Evolutionary conservation across 2,888 invertebrate genomes (phyloP).

Genomic region (Anaspis maculata): DNA sequence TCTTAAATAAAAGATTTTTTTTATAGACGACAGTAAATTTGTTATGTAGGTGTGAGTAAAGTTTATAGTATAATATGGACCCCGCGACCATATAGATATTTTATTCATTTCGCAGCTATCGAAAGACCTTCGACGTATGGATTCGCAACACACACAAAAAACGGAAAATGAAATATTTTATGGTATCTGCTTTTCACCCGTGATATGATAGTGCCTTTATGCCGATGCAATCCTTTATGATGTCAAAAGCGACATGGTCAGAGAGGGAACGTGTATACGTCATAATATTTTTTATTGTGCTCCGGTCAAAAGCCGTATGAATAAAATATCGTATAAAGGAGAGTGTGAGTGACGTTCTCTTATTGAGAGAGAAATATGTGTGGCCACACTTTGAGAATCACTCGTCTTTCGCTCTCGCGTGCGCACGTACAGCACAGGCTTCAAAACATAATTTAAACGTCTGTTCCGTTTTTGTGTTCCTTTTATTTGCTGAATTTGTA

Average conservation of each 20-base stretch:
- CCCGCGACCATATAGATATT: conserved; percentile 8
- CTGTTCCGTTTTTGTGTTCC: no score
- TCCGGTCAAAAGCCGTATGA: conserved; percentile 26
- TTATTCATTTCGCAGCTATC: conserved; percentile 12
- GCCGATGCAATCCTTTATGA: conserved; percentile 14
- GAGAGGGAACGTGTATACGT: conserved; percentile 6
- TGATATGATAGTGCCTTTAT: conserved; percentile 14
- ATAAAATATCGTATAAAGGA: conserved; percentile 28
- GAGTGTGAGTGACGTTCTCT: no score
- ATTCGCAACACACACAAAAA: conserved; percentile 14
- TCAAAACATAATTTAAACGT: no score
- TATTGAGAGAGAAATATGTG: no score
- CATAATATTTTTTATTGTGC: conserved; percentile 24
- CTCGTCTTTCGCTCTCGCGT: no score
- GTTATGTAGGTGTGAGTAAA: conserved; percentile 10
- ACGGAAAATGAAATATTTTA: conserved; percentile 17
- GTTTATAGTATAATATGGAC: no score
- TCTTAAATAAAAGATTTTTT: conserved; percentile 1
- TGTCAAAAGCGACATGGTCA: conserved; percentile 13
- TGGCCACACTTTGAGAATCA: no score
- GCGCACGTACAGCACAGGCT: no score
- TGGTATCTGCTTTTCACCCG: conserved; percentile 10
- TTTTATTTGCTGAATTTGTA: no score
- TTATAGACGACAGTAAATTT: conserved; percentile 10
- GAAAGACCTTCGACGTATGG: conserved; percentile 10